These are phyloP conservation scores for Hyalella azteca DNA, from an alignment of 2,888 invertebrate genomes.

Conservation along the genomic window DNA sequence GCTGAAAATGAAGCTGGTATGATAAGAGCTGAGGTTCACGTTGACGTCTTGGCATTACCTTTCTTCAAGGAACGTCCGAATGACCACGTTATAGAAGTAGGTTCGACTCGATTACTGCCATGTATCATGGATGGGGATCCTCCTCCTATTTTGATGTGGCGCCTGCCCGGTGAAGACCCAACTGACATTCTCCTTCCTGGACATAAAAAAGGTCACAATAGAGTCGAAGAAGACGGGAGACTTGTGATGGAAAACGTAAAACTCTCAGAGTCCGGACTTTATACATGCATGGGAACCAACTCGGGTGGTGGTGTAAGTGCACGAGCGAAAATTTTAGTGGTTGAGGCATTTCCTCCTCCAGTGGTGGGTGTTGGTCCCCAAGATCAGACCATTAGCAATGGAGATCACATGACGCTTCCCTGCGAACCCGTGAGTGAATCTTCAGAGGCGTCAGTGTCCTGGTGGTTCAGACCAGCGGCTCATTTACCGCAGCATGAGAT, in stretches of 20 bases:
- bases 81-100: slow-evolving; percentile 82
- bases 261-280: slow-evolving; percentile 83
- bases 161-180: slow-evolving; percentile 63
- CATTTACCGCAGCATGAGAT: slow-evolving; percentile 44
- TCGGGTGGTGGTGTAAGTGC: slow-evolving; percentile 85
- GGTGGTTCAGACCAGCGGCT: slow-evolving; percentile 47
- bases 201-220: slow-evolving; percentile 41
- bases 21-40: slow-evolving; percentile 80
- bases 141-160: slow-evolving; percentile 85
- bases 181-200: slow-evolving; percentile 45
- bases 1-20: slow-evolving; percentile 89
- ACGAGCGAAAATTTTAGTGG: slow-evolving; percentile 80
- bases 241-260: slow-evolving; percentile 81
- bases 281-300: slow-evolving; percentile 89
- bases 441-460: slow-evolving; percentile 42
- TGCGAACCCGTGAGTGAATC: slow-evolving; percentile 71
- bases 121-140: slow-evolving; percentile 92
- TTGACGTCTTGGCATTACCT: slow-evolving; percentile 76
- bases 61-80: slow-evolving; percentile 86
- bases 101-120: slow-evolving; percentile 83
- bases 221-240: slow-evolving; percentile 65
- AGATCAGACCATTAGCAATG: slow-evolving; percentile 84
- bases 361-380: slow-evolving; percentile 85
- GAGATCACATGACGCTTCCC: slow-evolving; percentile 84
- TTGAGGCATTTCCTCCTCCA: slow-evolving; percentile 79